Evolutionary conservation across 2,888 invertebrate species (phyloP).

Genomic region (Galeruca laticollis): DNA sequence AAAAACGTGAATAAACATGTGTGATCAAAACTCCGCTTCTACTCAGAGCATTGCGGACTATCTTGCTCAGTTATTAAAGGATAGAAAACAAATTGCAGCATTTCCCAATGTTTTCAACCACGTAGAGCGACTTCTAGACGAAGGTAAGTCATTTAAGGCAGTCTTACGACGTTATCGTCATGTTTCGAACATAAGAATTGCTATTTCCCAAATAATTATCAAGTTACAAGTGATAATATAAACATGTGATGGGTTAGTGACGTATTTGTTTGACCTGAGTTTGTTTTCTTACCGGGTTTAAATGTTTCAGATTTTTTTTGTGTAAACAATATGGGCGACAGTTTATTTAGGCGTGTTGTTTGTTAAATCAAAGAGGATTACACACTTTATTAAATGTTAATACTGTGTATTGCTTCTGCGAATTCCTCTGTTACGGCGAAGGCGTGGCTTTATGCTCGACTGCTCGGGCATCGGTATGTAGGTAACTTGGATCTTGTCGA

Average conservation of each 20-base stretch:
- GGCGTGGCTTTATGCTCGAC: conserved; percentile 58
- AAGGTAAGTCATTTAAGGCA: conserved; percentile 77
- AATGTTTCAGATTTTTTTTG: conserved; percentile 10
- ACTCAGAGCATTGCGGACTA: conserved; percentile 99
- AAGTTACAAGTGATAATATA: conserved; percentile 51
- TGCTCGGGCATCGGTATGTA: conserved; percentile 56
- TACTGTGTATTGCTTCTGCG: conserved; percentile 37
- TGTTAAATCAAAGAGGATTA: conserved; percentile 3
- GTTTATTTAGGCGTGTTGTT: conserved; percentile 13
- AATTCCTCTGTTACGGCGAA: conserved; percentile 45
- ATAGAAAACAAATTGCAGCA: conserved; percentile 99
- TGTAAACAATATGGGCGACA: conserved; percentile 21
- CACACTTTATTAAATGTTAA: conserved; percentile 17
- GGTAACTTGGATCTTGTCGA: conserved; percentile 49
- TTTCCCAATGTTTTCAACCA: conserved; percentile 99
- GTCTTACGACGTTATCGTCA: conserved; percentile 23
- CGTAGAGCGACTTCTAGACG: conserved; percentile 98
- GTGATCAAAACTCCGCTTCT: conserved; percentile 68
- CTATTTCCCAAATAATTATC: conserved; percentile 38
- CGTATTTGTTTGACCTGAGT: conserved; percentile 48
- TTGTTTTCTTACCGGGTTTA: conserved; percentile 31
- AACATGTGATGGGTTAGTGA: conserved; percentile 59
- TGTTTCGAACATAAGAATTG: conserved; percentile 22
- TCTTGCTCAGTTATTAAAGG: conserved; percentile 99
- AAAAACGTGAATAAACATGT: conserved; percentile 59